Conservation (phyloP, 2,888 invertebrate genomes). For the Amiota minor region DNA sequence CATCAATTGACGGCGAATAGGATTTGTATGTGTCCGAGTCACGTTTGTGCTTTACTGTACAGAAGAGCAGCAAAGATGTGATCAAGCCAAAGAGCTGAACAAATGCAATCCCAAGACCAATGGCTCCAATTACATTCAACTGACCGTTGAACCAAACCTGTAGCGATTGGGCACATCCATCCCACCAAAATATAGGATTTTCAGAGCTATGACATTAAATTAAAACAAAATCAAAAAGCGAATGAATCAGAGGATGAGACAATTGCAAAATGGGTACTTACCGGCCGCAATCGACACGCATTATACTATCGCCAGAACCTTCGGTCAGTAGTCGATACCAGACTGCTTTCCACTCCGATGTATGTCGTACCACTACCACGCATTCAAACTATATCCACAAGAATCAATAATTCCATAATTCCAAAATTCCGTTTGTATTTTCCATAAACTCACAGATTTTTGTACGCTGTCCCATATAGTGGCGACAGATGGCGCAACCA, state of each 20-base stretch:
- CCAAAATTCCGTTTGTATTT: too few species aligned
- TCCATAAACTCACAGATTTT: slow-evolving; percentile 63
- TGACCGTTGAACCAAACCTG: slow-evolving; percentile 85
- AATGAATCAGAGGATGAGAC: not conserved
- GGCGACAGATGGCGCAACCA: slow-evolving; percentile 78
- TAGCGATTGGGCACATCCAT: slow-evolving; percentile 84
- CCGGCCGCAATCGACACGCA: slow-evolving; percentile 71
- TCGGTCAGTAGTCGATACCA: slow-evolving; percentile 69
- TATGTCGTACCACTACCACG: slow-evolving; percentile 88
- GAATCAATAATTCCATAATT: not conserved
- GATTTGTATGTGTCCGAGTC: slow-evolving; percentile 82
- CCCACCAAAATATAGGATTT: slow-evolving; percentile 78
- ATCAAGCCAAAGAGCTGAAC: slow-evolving; percentile 85
- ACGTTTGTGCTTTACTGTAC: slow-evolving; percentile 81
- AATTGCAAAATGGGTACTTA: slow-evolving; percentile 44
- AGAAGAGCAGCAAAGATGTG: slow-evolving; percentile 84
- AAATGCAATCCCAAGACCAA: slow-evolving; percentile 84
- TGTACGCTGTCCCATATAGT: slow-evolving; percentile 86
- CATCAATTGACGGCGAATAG: slow-evolving; percentile 75
- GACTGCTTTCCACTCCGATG: slow-evolving; percentile 80
- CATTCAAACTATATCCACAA: slow-evolving; percentile 79
- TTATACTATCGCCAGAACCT: slow-evolving; percentile 73
- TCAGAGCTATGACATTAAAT: slow-evolving; percentile 60
- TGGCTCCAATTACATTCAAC: slow-evolving; percentile 85
- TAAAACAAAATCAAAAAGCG: not conserved